Base-by-base conservation (phyloP, 1,140 invertebrate genomes). In the Forficula auricularia region DNA sequence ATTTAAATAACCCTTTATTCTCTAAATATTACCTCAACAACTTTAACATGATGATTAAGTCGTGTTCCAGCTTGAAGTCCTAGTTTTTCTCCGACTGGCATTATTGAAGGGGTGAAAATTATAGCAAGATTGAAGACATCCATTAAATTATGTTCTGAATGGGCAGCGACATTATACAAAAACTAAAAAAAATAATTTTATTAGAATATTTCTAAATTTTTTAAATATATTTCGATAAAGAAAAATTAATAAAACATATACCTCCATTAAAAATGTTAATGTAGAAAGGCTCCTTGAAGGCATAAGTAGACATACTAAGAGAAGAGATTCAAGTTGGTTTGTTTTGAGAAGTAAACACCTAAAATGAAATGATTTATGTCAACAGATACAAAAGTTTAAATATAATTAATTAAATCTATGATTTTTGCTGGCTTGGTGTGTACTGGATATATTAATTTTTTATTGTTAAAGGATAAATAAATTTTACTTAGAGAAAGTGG, bases 91-190 rank as follows among this genome's bases (percentile, higher is more conserved):
- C 64, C 60, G 7, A 79, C 54, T n/a, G 81, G 80, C 74, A 89
- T 82, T 35, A 90, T 64, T 56, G 81, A 84, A 10, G 85, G 84
- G 3, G 80, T 75, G 55, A 88, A 60, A 12, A 87, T 75, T 49
- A 84, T 78, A 1, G 84, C 77, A 31, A 88, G 60, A 59, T 88
- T 90, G 35, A 73, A 73, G 35, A 72, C 61, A 51, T 74, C 70
- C 85, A 90, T 90, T 61, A 79, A 78, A 56, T 88, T 90, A 19
- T 68, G 62, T n/a, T 71, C 66, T 32, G 67, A 65, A 50, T 70
- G 57, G n/a, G 55, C 52, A 4, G 75, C 64, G 9, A 83, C 66
- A 37, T 66, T 65, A 44, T 68, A 59, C 15, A 82, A 57, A 52
- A 82, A 76, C 51, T 63, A 44, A 8, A 55, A 45, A 46, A 12